A percentile compares a stretch with the other conserved stretches of the same genome.
phyloP scores from a whole-genome alignment of 2,888 invertebrate species.

The Sturmia bella region DNA sequence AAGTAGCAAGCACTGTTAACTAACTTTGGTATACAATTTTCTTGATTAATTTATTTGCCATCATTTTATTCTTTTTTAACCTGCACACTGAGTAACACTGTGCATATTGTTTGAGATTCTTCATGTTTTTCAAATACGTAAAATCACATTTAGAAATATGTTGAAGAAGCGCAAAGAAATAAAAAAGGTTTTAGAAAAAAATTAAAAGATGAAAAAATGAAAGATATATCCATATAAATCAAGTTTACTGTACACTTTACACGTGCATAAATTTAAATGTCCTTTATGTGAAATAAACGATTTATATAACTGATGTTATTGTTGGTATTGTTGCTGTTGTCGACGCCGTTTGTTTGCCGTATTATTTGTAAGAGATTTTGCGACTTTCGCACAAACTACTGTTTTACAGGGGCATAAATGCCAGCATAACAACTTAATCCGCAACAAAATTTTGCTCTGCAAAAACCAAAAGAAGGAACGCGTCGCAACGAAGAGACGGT shows the following conservation, averaged over 20 bases:
- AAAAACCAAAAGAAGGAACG: conserved; percentile 18
- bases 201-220: neutral
- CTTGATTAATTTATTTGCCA: too few relatives aligned
- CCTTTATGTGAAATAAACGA: conserved; percentile 67
- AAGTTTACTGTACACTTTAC: conserved; percentile 68
- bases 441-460: conserved; percentile 37
- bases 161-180: neutral
- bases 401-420: conserved; percentile 51
- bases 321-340: conserved; percentile 47
- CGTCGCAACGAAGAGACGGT: conserved; percentile 27
- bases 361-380: conserved; percentile 9
- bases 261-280: conserved; percentile 70
- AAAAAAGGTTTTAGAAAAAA: conserved; percentile 1
- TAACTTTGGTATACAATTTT: too few relatives aligned
- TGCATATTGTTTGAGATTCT: conserved; percentile 53
- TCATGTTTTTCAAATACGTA: conserved; percentile 31
- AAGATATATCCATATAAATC: conserved; percentile 68
- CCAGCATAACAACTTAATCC: conserved; percentile 69
- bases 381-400: neutral
- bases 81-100: conserved; percentile 18
- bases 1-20: too few relatives aligned
- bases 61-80: too few relatives aligned
- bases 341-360: conserved; percentile 19
- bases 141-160: conserved; percentile 3
- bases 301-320: conserved; percentile 63